Evolutionary conservation across 2,888 invertebrate species (phyloP), one percentile per base, ranked within the genome.

Genomic region (Dicranocentrus wangi): DNA sequence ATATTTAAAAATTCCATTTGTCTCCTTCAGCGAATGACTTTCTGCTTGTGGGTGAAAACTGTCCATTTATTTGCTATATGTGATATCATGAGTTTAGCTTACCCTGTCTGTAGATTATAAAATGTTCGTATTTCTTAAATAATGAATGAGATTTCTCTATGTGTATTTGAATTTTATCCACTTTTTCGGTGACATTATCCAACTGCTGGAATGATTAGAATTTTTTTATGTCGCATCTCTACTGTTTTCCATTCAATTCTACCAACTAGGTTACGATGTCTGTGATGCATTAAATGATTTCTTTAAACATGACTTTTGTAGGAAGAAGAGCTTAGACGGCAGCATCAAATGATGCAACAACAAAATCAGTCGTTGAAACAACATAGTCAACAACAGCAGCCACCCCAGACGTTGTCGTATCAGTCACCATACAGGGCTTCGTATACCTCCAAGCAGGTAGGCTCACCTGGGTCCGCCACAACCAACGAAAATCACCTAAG

Each of bases 281-380:
- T 8, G 13, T 39, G 5, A 39, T 13, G 39, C 39, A 5, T 39
- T 5, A 13, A 39, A 8, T 5, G 13, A 39, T 39, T 8, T 39
- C 39, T 39, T 8, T 39, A 8, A 39, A 39, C 39, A 13, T 39
- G 39, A 8, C 13, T 66, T 82, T 83, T 84, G 39, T 75, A 87
- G 87, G 90, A 90, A 65, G 90, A 90, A 72, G 89, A 89, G 82
- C 86, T 89, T 86, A 89, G 90, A 88, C 90, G 88, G 25, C 86
- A 86, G 60, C 85, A 85, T 43, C 86, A 85, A 75, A 82, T 86
- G 68, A 81, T 81, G 77, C 87, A 87, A 51, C 86, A 87, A 25
- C 77, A 77, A 32, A 70, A 39, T 19, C 77, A 77, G 69, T 61
- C 77, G 27, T 39, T 77, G 63, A 77, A 70, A 63, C 85, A 86